Evolutionary conservation across 37 sponge, comb jelly and placozoan species (phyloP).

Genomic region (Hormiphora californensis): DNA sequence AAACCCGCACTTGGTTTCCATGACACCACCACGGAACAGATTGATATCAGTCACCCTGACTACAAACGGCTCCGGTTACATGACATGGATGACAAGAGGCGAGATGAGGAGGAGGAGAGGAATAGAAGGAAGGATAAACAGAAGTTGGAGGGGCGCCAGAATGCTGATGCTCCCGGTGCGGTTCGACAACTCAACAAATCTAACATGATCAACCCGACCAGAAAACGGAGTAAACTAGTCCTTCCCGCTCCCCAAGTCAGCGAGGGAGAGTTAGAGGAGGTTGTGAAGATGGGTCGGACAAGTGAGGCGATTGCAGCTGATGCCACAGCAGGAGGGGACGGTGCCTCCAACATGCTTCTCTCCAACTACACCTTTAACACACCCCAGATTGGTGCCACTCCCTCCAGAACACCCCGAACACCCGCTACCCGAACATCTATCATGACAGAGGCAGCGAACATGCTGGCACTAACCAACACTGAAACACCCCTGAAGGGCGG

Average conservation of each 20-base stretch:
- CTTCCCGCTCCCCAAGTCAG: constrained; percentile 95
- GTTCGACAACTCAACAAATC: constrained; percentile 76
- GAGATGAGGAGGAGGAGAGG: constrained; percentile 74
- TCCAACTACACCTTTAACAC: constrained; percentile 91
- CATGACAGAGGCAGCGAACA: constrained; percentile 81
- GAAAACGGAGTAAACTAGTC: constrained; percentile 87
- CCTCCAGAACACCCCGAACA: constrained; percentile 72
- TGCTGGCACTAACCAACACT: constrained; percentile 71
- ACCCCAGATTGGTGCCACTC: constrained; percentile 5
- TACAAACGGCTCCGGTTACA: constrained; percentile 69
- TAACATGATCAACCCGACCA: constrained; percentile 56
- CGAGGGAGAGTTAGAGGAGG: constrained; percentile 88
- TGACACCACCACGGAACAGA: constrained; percentile 69
- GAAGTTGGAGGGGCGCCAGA: constrained; percentile 75
- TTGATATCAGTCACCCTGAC: constrained; percentile 56
- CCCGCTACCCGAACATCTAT: constrained; percentile 74
- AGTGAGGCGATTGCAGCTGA: constrained; percentile 64
- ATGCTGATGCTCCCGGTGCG: constrained; percentile 72
- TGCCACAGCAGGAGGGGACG: constrained; percentile 58
- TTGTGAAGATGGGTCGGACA: constrained; percentile 77
- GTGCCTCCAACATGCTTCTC: constrained; percentile 70
- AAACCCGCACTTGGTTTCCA: constrained; percentile 89
- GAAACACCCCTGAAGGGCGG: constrained; percentile 91
- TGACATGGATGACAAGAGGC: constrained; percentile 71
- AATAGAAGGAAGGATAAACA: constrained; percentile 83